A percentile compares a stretch with the other conserved stretches of the same genome.
Conservation (phyloP, 2,113 vertebrate genomes). For the Myanophis thanlyinensis region DNA sequence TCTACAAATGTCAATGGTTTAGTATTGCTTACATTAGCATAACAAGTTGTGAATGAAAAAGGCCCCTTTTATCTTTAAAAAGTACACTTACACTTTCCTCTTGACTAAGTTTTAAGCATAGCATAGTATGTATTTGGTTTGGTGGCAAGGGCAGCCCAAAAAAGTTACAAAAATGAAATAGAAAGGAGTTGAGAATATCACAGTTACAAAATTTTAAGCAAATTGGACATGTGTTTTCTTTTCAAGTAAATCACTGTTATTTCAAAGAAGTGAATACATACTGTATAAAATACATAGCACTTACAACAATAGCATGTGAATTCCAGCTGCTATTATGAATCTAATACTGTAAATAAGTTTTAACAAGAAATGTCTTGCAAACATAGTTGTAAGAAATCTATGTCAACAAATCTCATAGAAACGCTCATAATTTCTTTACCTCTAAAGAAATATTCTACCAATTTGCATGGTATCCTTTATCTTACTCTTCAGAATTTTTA, state of each 20-base stretch:
- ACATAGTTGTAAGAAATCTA: neutral
- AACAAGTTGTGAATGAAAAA: conserved; percentile 10
- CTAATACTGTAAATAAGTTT: neutral
- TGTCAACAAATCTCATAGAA: neutral
- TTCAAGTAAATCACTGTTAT: neutral
- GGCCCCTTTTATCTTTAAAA: neutral
- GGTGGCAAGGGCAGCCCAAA: neutral
- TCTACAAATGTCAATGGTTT: neutral
- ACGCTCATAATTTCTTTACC: neutral
- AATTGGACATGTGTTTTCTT: neutral
- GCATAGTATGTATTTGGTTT: neutral
- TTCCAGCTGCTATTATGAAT: neutral
- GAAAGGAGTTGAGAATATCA: neutral
- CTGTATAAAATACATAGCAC: neutral
- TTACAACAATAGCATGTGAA: neutral
- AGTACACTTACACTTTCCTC: neutral
- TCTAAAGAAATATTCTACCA: neutral
- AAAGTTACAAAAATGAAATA: neutral
- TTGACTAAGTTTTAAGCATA: neutral
- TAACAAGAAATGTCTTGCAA: neutral
- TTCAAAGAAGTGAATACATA: neutral
- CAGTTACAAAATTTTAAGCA: neutral
- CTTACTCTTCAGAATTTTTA: neutral
- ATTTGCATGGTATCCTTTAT: neutral
- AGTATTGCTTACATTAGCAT: neutral